Evolutionary conservation across 2,113 vertebrate species (phyloP).

Genomic region (Takifugu flavidus): DNA sequence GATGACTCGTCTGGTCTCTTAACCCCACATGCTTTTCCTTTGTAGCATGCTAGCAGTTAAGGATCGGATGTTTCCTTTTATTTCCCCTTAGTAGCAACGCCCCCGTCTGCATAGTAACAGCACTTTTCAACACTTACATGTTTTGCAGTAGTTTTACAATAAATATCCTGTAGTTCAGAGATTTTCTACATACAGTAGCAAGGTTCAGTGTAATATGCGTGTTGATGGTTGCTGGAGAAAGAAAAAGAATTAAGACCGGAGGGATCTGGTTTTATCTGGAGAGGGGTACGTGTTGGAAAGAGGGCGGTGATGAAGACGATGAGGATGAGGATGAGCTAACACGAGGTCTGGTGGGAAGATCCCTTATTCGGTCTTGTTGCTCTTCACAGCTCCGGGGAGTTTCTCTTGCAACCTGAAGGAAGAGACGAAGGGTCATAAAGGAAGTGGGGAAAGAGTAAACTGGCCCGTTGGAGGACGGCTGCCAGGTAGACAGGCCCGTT

Average conservation of each 20-base stretch:
- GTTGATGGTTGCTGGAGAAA: slow-evolving; percentile 31
- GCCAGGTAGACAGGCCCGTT: background rate
- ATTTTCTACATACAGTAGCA: slow-evolving; percentile 64
- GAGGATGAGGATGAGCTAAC: slow-evolving; percentile 26
- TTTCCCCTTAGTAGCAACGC: slow-evolving; percentile 34
- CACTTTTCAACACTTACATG: slow-evolving; percentile 58
- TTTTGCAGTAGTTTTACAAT: slow-evolving; percentile 70
- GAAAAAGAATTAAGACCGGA: slow-evolving; percentile 34
- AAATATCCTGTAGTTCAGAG: slow-evolving; percentile 44
- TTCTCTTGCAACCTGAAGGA: slow-evolving; percentile 84
- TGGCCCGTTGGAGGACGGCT: background rate
- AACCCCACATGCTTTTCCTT: slow-evolving; percentile 35
- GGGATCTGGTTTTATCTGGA: background rate
- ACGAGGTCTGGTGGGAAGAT: slow-evolving; percentile 12
- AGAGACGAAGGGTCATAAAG: slow-evolving; percentile 4
- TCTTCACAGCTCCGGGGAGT: slow-evolving; percentile 81
- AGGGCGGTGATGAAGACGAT: slow-evolving; percentile 38
- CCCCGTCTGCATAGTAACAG: slow-evolving; percentile 37
- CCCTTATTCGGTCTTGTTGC: slow-evolving; percentile 84
- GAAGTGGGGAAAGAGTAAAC: background rate
- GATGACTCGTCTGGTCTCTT: slow-evolving; percentile 72
- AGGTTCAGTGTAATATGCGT: slow-evolving; percentile 66
- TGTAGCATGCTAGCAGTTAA: slow-evolving; percentile 14
- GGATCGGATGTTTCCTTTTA: slow-evolving; percentile 35
- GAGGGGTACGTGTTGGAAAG: background rate